phyloP scores from a whole-genome alignment of 2,113 vertebrate species.

The Ranitomeya imitator region DNA sequence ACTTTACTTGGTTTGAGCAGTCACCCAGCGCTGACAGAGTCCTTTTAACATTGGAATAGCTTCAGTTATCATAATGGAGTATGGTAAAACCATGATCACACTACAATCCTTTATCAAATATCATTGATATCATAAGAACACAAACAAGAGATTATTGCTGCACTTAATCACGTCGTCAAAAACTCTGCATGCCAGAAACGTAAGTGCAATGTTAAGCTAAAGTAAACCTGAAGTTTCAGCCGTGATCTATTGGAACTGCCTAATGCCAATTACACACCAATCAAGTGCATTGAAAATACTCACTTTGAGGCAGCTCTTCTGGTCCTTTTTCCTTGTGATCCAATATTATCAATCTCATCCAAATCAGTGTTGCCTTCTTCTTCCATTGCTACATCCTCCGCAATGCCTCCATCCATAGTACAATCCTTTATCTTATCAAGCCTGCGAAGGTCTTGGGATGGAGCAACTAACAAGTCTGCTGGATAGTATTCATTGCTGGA shows the following conservation, averaged over 20 bases:
- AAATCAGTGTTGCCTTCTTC: constrained; percentile 60
- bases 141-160: too few relatives aligned
- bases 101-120: too few relatives aligned
- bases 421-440: constrained; percentile 20
- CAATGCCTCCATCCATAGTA: constrained; percentile 57
- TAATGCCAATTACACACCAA: background rate
- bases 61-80: too few relatives aligned
- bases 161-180: too few relatives aligned
- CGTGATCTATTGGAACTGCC: too few relatives aligned
- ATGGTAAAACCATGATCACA: too few relatives aligned
- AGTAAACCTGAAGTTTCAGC: too few relatives aligned
- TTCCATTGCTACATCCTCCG: constrained; percentile 60
- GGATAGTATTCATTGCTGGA: constrained; percentile 91
- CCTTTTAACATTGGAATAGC: too few relatives aligned
- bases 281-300: constrained; percentile 58
- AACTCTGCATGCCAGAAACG: background rate
- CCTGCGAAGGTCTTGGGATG: constrained; percentile 85
- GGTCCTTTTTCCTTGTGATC: constrained; percentile 73
- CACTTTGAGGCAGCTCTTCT: constrained; percentile 90
- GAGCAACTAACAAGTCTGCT: constrained; percentile 86
- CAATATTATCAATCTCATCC: constrained; percentile 64
- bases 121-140: too few relatives aligned
- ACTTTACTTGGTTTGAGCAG: too few relatives aligned
- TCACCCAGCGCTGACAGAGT: too few relatives aligned
- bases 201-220: too few relatives aligned